phyloP scores from a whole-genome alignment of 1,140 invertebrate species.

The Sarcophaga peregrina region DNA sequence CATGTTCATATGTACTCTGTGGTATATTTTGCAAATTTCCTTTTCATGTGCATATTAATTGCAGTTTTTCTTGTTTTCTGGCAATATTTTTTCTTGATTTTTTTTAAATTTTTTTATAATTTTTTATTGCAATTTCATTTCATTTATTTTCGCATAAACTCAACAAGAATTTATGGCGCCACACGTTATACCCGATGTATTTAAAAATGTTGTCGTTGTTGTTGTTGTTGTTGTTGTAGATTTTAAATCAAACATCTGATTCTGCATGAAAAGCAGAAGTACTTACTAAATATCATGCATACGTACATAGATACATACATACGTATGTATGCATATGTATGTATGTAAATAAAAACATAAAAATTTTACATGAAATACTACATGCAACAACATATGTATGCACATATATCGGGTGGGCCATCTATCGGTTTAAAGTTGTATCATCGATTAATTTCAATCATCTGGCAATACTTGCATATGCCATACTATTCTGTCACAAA shows the following conservation, averaged over 20 bases:
- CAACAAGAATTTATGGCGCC: conserved; percentile 39
- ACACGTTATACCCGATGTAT: conserved; percentile 32
- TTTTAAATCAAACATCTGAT: conserved; percentile 41
- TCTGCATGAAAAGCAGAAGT: conserved; percentile 28
- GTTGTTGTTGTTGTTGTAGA: neutral
- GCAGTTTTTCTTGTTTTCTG: neutral
- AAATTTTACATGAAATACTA: too few relatives aligned
- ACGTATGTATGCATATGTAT: neutral
- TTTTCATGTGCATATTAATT: conserved; percentile 13
- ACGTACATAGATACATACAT: neutral
- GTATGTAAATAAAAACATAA: too few relatives aligned
- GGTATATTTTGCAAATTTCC: neutral
- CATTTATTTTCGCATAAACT: neutral
- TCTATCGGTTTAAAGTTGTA: too few relatives aligned
- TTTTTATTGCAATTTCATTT: too few relatives aligned
- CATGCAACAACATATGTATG: too few relatives aligned
- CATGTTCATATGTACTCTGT: too few relatives aligned
- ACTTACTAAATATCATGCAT: conserved; percentile 19
- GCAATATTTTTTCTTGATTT: too few relatives aligned
- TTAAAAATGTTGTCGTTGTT: neutral
- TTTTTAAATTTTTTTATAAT: too few relatives aligned
- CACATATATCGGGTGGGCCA: too few relatives aligned
- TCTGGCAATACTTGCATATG: too few relatives aligned
- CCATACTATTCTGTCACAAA: too few relatives aligned
- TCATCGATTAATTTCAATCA: too few relatives aligned